Conservation (phyloP, 2,113 vertebrate genomes). For the Paramormyrops kingsleyae region DNA sequence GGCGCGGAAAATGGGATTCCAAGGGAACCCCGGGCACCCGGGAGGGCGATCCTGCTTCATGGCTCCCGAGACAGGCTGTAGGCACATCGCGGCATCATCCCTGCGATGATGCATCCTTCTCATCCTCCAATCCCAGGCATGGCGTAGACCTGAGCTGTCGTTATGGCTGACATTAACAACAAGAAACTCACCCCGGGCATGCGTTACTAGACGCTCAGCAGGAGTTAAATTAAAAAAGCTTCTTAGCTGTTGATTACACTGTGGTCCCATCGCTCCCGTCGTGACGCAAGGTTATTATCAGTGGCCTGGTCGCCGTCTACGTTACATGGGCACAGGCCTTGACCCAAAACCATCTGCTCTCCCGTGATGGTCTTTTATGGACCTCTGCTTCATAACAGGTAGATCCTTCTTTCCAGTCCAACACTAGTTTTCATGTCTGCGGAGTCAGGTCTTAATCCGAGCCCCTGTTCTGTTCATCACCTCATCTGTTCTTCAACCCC, state of each 20-base stretch:
- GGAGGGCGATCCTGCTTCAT: slow-evolving; percentile 44
- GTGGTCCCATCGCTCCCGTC: background rate
- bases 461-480: background rate
- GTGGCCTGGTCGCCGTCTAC: no score
- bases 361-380: background rate
- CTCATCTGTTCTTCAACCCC: background rate
- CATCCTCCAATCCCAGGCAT: background rate
- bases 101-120: background rate
- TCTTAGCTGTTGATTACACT: background rate
- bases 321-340: background rate
- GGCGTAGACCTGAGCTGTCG: background rate
- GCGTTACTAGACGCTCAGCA: background rate
- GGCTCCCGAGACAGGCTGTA: slow-evolving; percentile 36
- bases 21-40: slow-evolving; percentile 26
- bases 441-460: background rate
- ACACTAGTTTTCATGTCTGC: background rate
- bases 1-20: slow-evolving; percentile 33
- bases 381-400: background rate
- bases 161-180: background rate
- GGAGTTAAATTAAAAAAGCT: background rate
- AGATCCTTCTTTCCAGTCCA: background rate
- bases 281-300: background rate
- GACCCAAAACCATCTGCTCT: background rate
- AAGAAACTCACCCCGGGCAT: background rate
- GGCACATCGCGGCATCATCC: slow-evolving; percentile 17